These are phyloP conservation scores for Camelus dromedarius DNA, from an alignment of 2,113 vertebrate genomes.

Conservation along the genomic window DNA sequence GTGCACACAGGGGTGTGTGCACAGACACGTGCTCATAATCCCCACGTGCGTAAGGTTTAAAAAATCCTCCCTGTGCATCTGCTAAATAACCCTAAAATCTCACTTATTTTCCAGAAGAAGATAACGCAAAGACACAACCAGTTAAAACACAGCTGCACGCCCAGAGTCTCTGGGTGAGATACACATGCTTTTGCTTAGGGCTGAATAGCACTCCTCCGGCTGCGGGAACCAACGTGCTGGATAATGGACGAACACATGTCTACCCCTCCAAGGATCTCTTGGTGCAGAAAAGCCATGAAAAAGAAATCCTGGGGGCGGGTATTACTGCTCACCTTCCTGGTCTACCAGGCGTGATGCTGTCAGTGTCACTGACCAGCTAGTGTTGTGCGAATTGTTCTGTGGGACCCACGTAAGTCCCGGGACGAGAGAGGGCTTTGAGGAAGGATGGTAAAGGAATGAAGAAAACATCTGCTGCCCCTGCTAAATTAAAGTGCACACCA, in stretches of 20 bases:
- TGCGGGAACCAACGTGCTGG: fast-evolving
- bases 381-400: fast-evolving
- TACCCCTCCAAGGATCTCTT: not conserved
- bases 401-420: not conserved
- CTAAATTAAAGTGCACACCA: not conserved
- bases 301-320: not conserved
- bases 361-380: not conserved
- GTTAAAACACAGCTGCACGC: not conserved
- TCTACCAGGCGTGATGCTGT: fast-evolving
- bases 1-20: too few species aligned
- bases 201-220: not conserved
- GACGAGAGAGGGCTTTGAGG: not conserved
- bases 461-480: not conserved
- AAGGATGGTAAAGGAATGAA: not conserved
- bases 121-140: not conserved
- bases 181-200: not conserved
- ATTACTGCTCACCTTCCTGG: not conserved
- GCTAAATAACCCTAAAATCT: not conserved
- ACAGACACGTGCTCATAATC: not conserved
- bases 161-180: not conserved
- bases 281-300: not conserved
- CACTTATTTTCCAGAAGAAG: not conserved
- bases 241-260: not conserved
- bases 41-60: fast-evolving
- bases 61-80: not conserved